These are phyloP conservation scores for Grammomys dolichurus DNA, from an alignment of 2,113 vertebrate species.

Conservation along the genomic window DNA sequence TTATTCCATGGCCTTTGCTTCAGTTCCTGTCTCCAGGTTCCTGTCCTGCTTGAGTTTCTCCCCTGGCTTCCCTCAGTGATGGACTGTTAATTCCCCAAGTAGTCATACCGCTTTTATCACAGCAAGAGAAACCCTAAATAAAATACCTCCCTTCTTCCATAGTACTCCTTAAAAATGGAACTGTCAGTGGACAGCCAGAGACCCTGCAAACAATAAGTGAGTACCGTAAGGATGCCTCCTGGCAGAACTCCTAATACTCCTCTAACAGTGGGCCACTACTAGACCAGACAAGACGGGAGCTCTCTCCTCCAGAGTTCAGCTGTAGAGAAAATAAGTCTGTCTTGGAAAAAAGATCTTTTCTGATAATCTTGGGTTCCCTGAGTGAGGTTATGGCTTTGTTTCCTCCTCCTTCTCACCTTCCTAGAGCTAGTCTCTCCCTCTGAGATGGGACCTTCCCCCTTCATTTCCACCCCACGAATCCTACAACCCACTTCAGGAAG, in stretches of 20 bases:
- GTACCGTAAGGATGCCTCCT: no score
- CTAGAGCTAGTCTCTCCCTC: no score
- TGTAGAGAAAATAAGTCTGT: neutral
- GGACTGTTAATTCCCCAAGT: neutral
- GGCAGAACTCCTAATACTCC: neutral
- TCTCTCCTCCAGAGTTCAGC: neutral
- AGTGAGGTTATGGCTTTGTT: neutral
- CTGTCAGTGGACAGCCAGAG: neutral
- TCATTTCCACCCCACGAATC: neutral
- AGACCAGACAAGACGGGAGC: neutral
- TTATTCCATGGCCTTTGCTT: neutral
- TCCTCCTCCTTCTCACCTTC: accelerated
- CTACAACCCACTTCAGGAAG: neutral
- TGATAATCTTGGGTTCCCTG: neutral
- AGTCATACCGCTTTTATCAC: neutral
- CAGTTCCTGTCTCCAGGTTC: neutral
- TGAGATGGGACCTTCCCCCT: neutral
- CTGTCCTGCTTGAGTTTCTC: neutral
- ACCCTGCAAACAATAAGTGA: neutral
- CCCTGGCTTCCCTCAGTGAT: neutral
- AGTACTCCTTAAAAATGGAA: no score
- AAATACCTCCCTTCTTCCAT: neutral
- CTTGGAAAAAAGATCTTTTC: neutral
- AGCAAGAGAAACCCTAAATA: neutral
- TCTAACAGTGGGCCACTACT: neutral